Conservation (phyloP, 1,140 invertebrate species). For the Procambarus clarkii region DNA sequence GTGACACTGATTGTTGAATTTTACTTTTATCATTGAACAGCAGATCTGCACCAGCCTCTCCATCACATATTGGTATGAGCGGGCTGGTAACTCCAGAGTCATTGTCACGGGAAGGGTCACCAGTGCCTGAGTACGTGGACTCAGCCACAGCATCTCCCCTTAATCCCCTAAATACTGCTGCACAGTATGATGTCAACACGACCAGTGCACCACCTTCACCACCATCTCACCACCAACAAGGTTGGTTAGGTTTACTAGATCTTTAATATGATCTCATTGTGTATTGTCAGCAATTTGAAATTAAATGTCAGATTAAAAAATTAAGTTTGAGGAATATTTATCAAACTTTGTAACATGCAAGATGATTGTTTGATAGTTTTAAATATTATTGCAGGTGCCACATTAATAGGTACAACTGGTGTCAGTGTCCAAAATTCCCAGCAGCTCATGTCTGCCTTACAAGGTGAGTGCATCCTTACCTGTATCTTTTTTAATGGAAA, state of each 20-base stretch:
- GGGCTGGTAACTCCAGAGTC: constrained; percentile 92
- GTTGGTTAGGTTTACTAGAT: background rate
- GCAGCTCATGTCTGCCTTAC: constrained; percentile 69
- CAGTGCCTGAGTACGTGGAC: constrained; percentile 78
- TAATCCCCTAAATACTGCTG: constrained; percentile 58
- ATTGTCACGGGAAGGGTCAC: constrained; percentile 89
- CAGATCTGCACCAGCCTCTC: constrained; percentile 94
- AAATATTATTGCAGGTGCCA: constrained; percentile 48
- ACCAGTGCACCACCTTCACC: constrained; percentile 65
- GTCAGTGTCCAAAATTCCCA: constrained; percentile 68
- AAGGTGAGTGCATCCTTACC: constrained; percentile 33
- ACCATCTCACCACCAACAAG: constrained; percentile 62
- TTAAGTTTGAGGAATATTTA: too few relatives aligned
- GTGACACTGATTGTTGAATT: constrained; percentile 42
- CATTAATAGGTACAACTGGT: constrained; percentile 62
- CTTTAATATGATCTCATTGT: too few relatives aligned
- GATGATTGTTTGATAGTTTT: background rate
- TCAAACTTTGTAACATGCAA: too few relatives aligned
- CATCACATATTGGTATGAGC: constrained; percentile 86
- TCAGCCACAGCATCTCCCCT: constrained; percentile 63
- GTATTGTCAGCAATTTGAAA: too few relatives aligned
- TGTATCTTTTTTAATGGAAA: too few relatives aligned
- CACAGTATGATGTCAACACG: constrained; percentile 67
- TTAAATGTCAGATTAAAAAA: too few relatives aligned
- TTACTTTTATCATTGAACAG: constrained; percentile 66